phyloP scores from a whole-genome alignment of 2,888 invertebrate genomes.

The Cryptocheilus praepositus region DNA sequence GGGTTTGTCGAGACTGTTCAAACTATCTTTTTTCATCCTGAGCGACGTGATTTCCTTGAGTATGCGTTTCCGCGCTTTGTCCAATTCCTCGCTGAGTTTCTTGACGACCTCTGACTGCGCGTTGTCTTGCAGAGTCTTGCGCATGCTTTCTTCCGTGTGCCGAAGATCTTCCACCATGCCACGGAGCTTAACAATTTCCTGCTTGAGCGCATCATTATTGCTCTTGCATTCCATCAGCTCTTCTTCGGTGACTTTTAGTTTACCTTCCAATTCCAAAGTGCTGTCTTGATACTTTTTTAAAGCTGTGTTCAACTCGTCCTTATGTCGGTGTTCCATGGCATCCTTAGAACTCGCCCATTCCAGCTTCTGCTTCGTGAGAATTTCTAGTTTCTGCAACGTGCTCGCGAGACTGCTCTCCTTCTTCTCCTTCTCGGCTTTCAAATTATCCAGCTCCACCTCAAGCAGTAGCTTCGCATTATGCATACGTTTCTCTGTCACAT shows the following conservation, averaged over 20 bases:
- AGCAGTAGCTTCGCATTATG: constrained; percentile 49
- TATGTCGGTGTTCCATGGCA: constrained; percentile 20
- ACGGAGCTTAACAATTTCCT: constrained; percentile 70
- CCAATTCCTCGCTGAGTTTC: constrained; percentile 64
- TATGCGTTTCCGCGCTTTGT: constrained; percentile 48
- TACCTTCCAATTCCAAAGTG: constrained; percentile 34
- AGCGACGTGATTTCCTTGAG: constrained; percentile 63
- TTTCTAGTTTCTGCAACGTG: constrained; percentile 22
- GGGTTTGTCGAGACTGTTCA: constrained; percentile 45
- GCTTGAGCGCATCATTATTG: constrained; percentile 76
- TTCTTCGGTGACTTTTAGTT: constrained; percentile 32
- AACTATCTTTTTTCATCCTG: constrained; percentile 35
- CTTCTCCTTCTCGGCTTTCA: constrained; percentile 45
- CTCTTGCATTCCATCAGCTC: constrained; percentile 36
- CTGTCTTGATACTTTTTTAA: constrained; percentile 22
- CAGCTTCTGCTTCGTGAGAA: not conserved
- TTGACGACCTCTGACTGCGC: not conserved
- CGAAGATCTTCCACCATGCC: constrained; percentile 20
- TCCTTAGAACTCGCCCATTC: constrained; percentile 10
- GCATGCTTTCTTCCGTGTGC: constrained; percentile 20
- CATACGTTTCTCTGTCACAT: constrained; percentile 36
- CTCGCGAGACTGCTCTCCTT: constrained; percentile 14
- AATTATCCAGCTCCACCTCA: constrained; percentile 51
- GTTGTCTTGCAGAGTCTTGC: not conserved
- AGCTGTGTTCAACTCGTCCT: constrained; percentile 25